Conservation (phyloP, 1,140 invertebrate genomes). For the Achroia grisella region DNA sequence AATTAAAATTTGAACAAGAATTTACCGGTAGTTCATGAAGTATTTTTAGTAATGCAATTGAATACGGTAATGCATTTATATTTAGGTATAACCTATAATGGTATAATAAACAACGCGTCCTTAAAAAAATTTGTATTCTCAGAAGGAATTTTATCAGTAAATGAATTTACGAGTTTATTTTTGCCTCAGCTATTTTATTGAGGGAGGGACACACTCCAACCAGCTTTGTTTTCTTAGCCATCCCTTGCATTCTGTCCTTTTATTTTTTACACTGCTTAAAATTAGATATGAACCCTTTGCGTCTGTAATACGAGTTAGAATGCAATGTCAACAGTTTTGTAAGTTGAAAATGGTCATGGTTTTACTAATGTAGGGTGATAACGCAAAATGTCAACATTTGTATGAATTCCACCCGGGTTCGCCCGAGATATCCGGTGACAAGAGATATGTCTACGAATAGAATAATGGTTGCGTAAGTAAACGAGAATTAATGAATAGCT, state of each 20-base stretch:
- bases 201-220: neutral
- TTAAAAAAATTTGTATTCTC: no score
- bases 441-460: conserved; percentile 17
- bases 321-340: neutral
- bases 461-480: no score
- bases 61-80: no score
- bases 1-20: no score
- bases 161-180: no score
- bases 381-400: conserved; percentile 41
- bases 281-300: neutral
- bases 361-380: conserved; percentile 28
- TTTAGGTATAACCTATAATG: no score
- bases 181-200: no score
- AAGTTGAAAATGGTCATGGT: neutral
- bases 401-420: conserved; percentile 25
- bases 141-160: no score
- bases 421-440: conserved; percentile 38
- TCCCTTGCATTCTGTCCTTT: conserved; percentile 3
- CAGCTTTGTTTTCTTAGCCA: conserved; percentile 18
- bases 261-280: neutral
- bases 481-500: no score
- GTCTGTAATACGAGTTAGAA: neutral
- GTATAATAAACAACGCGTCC: no score
- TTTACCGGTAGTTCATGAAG: no score
- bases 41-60: no score